Base-by-base conservation (phyloP, 1,140 invertebrate species). In the Bradysia coprophila region DNA sequence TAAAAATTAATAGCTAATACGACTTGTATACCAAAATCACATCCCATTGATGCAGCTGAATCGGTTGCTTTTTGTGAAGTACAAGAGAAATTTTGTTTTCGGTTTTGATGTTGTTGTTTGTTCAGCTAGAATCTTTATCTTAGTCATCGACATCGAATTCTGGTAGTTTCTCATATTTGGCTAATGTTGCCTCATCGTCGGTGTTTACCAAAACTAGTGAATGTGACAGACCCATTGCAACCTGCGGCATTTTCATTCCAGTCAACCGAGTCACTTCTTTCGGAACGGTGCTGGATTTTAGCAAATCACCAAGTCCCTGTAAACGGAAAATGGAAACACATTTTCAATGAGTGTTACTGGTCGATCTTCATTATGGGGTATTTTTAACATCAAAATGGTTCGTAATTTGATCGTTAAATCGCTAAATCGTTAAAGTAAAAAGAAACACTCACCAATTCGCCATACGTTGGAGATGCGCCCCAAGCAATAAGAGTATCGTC, bases 401-500 rank as follows among this genome's bases (percentile, higher is more conserved):
- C n/a, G n/a, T n/a, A n/a, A 31, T 31, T 31, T 31, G 8, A n/a
- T 31, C 8, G n/a, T 9, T 31, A 31, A 31, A 31, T 31, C 28
- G n/a, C 8, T 9, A 9, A 8, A 31, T 31, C 28, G n/a, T 31
- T 31, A 31, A 31, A 31, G n/a, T n/a, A n/a, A n/a, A n/a, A 10
- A 41, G 38, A 19, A 33, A 48, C 44, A 59, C 64, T 67, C 61
- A 85, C 82, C 65, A 93, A 63, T 72, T 93, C 90, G 4, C 90
- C 90, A 56, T 81, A 94, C 3, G 86, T 91, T 1, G 89, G 89
- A 45, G 84, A 83, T 31, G 82, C 76, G 5, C 90, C 90, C 87
- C 88, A 94, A 28, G 81, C 81, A 45, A 94, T 87, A 11, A 91
- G 72, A 13, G 78, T 82, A 31, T 92, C 84, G 56, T 95, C 90